Evolutionary conservation across 2,888 invertebrate genomes (phyloP), one percentile per base, ranked within the genome.

Genomic region (Caenorhabditis sinica): DNA sequence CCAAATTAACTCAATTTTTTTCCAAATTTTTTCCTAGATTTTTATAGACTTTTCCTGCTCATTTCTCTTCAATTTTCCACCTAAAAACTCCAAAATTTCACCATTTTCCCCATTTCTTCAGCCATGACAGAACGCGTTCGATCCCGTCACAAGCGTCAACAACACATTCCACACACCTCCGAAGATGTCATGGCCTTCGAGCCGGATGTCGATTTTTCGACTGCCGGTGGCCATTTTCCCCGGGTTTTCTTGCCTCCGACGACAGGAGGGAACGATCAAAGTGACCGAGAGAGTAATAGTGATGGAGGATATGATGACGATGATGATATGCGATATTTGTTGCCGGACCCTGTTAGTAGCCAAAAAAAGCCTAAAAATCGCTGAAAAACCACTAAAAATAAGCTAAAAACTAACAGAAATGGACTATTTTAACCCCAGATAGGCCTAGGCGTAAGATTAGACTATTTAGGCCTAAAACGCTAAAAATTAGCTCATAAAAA

Each of bases 181-280:
- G 92, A 92, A 82, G 92, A 92, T 84, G 86, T 92, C 30, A 89
- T 92, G 89, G 92, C 92, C 3, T 76, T 77, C 43, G 92, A 92
- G 87, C 89, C 91, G 20, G 89, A 90, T 9, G 88, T 90, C 23
- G 92, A 90, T 49, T 85, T 88, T 45, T 86, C 88, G 45, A 82
- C 86, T 11, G 86, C 87, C 61, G 90, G 89, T 5, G 83, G 85
- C 9, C 88, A 89, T 58, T 77, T 88, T 60, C 90, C 90, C 15
- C 51, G 77, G 13, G 79, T 86, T 28, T 82, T 83, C 76, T n/a
- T 83, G 49, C 82, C 40, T 2, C 11, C 40, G 40, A 40, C 4
- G 5, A 36, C 4, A 6, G 33, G 2, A 13, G n/a, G n/a, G n/a
- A 13, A 40, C 13, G 11, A 13, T 6, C 13, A 6, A 2, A 40